Conservation (phyloP, 2,113 vertebrate species). For the Rhea americana region DNA sequence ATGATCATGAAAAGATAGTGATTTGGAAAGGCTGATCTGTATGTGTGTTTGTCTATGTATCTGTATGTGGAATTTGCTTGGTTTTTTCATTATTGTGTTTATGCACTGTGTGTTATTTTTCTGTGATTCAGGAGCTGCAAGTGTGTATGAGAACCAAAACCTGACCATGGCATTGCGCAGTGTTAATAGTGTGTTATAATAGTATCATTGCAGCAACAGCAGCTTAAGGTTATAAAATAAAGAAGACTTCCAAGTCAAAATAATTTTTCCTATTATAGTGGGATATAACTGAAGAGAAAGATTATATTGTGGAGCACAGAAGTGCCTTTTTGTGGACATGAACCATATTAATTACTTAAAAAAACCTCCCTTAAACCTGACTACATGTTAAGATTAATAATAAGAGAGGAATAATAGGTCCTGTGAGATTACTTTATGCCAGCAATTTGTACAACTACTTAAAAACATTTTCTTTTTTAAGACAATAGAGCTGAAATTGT, state of each 20-base stretch:
- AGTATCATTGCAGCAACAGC: neutral
- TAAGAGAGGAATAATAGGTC: neutral
- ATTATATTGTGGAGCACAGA: neutral
- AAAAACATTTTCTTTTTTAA: neutral
- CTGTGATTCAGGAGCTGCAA: neutral
- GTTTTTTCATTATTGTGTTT: neutral
- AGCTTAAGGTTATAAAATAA: neutral
- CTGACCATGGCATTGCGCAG: neutral
- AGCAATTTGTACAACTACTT: neutral
- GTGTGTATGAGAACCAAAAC: neutral
- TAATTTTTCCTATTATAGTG: neutral
- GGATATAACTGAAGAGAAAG: neutral
- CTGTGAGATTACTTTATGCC: neutral
- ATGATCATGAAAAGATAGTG: neutral
- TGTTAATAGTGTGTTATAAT: neutral
- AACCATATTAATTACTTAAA: neutral
- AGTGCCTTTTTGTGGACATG: neutral
- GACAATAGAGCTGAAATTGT: neutral
- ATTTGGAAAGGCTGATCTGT: neutral
- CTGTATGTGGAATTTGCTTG: neutral
- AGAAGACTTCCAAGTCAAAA: neutral
- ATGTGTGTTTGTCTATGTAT: neutral
- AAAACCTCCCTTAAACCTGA: neutral
- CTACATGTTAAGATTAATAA: neutral
- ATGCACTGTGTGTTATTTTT: too few species aligned